These are phyloP conservation scores for Drosophila littoralis DNA, from an alignment of 1,140 invertebrate genomes.

Conservation along the genomic window DNA sequence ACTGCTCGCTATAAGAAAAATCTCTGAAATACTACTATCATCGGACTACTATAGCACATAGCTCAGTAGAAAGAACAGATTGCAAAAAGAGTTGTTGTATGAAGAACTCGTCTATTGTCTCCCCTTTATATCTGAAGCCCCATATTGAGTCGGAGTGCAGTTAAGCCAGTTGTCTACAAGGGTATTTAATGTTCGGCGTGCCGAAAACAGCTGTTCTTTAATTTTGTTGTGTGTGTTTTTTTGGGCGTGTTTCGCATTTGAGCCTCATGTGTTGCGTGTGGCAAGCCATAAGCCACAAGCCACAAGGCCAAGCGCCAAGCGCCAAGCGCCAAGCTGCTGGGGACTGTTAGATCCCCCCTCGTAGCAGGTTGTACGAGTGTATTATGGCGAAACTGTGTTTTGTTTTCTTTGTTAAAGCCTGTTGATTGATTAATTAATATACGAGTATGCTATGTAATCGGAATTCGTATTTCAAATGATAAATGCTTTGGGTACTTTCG, in stretches of 20 bases:
- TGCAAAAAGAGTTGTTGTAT: too few relatives aligned
- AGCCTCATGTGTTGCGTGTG: slow-evolving; percentile 34
- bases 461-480: slow-evolving; percentile 49
- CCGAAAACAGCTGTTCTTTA: too few relatives aligned
- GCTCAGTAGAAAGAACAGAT: too few relatives aligned
- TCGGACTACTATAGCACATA: too few relatives aligned
- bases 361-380: slow-evolving; percentile 4
- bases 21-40: too few relatives aligned
- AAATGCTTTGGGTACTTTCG: slow-evolving; percentile 44
- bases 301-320: slow-evolving; percentile 70
- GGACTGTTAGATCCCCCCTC: slow-evolving; percentile 47
- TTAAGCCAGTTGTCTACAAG: too few relatives aligned
- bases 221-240: slow-evolving; percentile 19
- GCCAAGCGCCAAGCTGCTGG: slow-evolving; percentile 49
- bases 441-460: slow-evolving; percentile 36
- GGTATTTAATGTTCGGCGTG: too few relatives aligned
- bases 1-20: too few relatives aligned
- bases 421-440: slow-evolving; percentile 25
- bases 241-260: not conserved
- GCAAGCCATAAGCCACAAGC: slow-evolving; percentile 27
- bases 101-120: too few relatives aligned
- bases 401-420: slow-evolving; percentile 33
- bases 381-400: slow-evolving; percentile 4
- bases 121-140: too few relatives aligned
- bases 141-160: too few relatives aligned